A percentile compares a stretch with the other conserved stretches of the same genome.
Evolutionary conservation across 2,888 invertebrate genomes (phyloP).

Genomic region (Cosmorhoe ocellata): DNA sequence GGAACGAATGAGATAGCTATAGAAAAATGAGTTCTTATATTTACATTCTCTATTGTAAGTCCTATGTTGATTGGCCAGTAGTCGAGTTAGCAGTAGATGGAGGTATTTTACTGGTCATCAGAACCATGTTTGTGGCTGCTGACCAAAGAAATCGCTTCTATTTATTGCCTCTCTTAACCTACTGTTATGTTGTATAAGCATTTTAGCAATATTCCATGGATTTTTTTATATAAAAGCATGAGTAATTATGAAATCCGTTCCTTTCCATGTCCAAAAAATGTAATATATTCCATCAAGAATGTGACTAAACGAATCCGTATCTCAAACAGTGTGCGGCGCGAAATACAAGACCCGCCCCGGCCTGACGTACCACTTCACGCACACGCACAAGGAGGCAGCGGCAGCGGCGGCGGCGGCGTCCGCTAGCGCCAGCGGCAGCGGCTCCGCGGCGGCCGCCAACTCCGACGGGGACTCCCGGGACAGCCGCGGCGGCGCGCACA

Average conservation of each 20-base stretch:
- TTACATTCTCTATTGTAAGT: background rate
- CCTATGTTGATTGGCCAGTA: too few species aligned
- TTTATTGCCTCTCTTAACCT: too few species aligned
- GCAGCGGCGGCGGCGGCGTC: constrained; percentile 38
- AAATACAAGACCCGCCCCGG: constrained; percentile 98
- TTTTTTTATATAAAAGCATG: too few species aligned
- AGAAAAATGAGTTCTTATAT: background rate
- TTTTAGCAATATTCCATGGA: too few species aligned
- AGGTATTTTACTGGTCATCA: too few species aligned
- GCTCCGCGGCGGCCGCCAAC: constrained; percentile 43
- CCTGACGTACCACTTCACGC: constrained; percentile 97
- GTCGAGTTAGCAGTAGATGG: too few species aligned
- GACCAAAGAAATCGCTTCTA: too few species aligned
- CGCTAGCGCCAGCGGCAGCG: constrained; percentile 41
- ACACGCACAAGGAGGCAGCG: constrained; percentile 88
- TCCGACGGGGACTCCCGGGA: constrained; percentile 66
- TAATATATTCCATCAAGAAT: background rate
- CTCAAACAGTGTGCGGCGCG: constrained; percentile 92
- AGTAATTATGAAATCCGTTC: background rate
- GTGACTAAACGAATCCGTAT: constrained; percentile 6
- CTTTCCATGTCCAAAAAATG: constrained; percentile 8
- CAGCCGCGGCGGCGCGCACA: constrained; percentile 89
- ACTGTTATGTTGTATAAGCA: too few species aligned
- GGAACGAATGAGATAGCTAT: constrained; percentile 16
- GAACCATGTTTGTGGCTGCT: too few species aligned